Base-by-base conservation (phyloP, 2,888 invertebrate genomes). In the Tipula confusa region DNA sequence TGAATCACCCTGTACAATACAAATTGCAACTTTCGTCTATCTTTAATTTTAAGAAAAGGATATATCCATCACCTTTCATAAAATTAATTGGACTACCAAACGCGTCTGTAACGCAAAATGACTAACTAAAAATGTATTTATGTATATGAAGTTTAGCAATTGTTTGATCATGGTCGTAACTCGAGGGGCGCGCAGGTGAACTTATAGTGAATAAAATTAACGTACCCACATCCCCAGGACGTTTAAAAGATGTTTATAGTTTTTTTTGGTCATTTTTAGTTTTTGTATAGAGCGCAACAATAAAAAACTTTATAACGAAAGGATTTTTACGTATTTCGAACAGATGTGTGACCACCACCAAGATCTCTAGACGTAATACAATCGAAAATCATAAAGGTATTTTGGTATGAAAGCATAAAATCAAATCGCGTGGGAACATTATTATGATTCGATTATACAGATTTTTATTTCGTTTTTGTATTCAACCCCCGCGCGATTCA, bases 381-480 rank as follows among this genome's bases (percentile, higher is more conserved):
- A 43, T 15, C 6, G 15, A 43, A 43, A 43, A 43, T 43, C 64
- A 64, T 24, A 64, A 64, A 64, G 64, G 24, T 64, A 64, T 24
- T 24, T 24, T 3, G 13, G 64, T 0, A 64, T 11, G 7, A 64
- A 64, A 24, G 5, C 7, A 24, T 24, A 24, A 64, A 64, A 64
- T 64, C 64, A 64, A 64, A 64, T 64, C 64, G 64, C 64, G 64
- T 64, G 64, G 64, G 64, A 64, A 64, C 64, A 24, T 64, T 64
- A 24, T 24, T 64, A 18, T n/a, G n/a, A n/a, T 64, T 64, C 64
- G 64, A 64, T 64, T 64, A 64, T 24, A 64, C 4, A 43, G 3
- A 9, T 36, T 43, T n/a, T 43, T 43, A 15, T 43, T 15, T 3
- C 15, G n/a, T 15, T 43, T 15, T 43, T 3, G n/a, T 43, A 2